Evolutionary conservation across 2,888 invertebrate species (phyloP).

Genomic region (Stramonita haemastoma): DNA sequence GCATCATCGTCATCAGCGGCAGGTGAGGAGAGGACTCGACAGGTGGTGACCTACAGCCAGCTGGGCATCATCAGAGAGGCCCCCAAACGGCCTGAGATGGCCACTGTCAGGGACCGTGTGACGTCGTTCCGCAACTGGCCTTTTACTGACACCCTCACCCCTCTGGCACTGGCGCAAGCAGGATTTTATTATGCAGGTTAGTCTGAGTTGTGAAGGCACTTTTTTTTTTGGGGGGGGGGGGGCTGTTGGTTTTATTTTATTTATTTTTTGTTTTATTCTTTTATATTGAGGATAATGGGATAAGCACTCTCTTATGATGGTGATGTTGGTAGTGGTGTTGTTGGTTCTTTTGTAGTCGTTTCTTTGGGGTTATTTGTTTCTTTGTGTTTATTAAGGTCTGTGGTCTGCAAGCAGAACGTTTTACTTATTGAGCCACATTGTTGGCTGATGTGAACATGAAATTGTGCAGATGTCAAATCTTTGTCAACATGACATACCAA

Average conservation of each 20-base stretch:
- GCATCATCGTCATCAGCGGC: neutral
- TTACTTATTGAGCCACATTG: too few species aligned
- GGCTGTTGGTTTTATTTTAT: neutral
- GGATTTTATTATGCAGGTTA: slow-evolving; percentile 41
- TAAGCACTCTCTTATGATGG: too few species aligned
- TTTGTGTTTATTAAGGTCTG: neutral
- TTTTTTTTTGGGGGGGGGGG: neutral
- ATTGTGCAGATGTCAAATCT: too few species aligned
- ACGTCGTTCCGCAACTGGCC: slow-evolving; percentile 37
- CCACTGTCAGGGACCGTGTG: slow-evolving; percentile 1
- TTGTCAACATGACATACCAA: too few species aligned
- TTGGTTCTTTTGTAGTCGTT: neutral
- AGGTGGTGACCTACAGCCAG: slow-evolving; percentile 36
- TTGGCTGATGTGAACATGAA: too few species aligned
- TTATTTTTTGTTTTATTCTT: neutral
- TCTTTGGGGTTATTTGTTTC: neutral
- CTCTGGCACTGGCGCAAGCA: slow-evolving; percentile 31
- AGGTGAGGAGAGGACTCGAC: neutral
- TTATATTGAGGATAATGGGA: too few species aligned
- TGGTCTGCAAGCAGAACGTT: too few species aligned
- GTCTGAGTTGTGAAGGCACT: neutral
- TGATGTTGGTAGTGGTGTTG: too few species aligned
- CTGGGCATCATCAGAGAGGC: slow-evolving; percentile 28
- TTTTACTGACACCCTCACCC: neutral
- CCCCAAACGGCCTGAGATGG: slow-evolving; percentile 28